These are phyloP conservation scores for Anthopleura xanthogrammica DNA, from an alignment of 92 coral and sea anemone species.

Conservation along the genomic window DNA sequence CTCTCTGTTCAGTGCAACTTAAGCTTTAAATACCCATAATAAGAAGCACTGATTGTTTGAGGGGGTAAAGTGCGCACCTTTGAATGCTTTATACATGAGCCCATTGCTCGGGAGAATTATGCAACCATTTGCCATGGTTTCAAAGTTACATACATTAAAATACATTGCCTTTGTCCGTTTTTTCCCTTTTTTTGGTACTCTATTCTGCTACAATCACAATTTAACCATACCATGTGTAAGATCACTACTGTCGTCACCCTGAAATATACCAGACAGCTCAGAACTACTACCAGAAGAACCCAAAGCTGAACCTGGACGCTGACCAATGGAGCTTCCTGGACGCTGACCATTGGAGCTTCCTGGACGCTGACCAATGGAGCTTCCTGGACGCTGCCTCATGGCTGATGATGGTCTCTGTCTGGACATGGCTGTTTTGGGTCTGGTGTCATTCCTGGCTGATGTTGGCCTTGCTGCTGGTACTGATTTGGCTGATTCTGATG, in stretches of 20 bases:
- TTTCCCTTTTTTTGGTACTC: too few relatives aligned
- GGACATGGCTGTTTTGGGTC: constrained; percentile 64
- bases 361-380: constrained; percentile 49
- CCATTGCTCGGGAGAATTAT: too few relatives aligned
- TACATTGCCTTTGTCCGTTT: too few relatives aligned
- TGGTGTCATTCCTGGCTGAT: constrained; percentile 29
- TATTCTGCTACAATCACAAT: not conserved
- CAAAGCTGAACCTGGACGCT: constrained; percentile 46
- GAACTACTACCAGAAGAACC: constrained; percentile 26
- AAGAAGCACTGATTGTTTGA: too few relatives aligned
- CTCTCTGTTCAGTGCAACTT: too few relatives aligned
- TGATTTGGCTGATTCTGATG: constrained; percentile 11
- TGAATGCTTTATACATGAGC: too few relatives aligned
- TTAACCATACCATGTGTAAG: constrained; percentile 78
- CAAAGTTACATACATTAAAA: too few relatives aligned
- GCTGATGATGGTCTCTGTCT: constrained; percentile 11
- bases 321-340: constrained; percentile 44
- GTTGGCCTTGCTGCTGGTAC: constrained; percentile 23
- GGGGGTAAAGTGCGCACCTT: too few relatives aligned
- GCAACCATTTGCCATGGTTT: too few relatives aligned
- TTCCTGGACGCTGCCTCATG: constrained; percentile 51
- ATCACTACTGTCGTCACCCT: constrained; percentile 93
- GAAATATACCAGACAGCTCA: constrained; percentile 64
- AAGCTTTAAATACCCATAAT: too few relatives aligned
- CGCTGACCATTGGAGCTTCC: constrained; percentile 45